phyloP scores from a whole-genome alignment of 2,888 invertebrate genomes.

The Lycophotia porphyrea region DNA sequence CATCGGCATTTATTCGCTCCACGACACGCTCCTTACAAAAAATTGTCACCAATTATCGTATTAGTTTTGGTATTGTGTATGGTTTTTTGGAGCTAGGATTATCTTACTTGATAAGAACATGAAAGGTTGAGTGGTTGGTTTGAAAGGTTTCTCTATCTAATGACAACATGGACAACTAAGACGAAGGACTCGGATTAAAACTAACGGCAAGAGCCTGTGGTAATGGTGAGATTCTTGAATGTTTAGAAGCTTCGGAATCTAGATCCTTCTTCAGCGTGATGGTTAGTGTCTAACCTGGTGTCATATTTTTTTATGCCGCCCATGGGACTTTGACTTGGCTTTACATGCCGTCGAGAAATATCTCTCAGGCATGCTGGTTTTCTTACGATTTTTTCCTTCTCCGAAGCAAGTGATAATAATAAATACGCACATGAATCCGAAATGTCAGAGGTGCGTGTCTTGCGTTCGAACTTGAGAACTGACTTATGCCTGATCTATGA shows the following conservation, averaged over 20 bases:
- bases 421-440: too few relatives aligned
- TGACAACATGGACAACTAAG: background rate
- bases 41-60: conserved; percentile 6
- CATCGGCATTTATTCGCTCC: conserved; percentile 1
- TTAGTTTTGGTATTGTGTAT: background rate
- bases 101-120: background rate
- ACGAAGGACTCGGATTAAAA: background rate
- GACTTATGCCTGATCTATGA: too few relatives aligned
- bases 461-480: too few relatives aligned
- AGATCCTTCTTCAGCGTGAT: too few relatives aligned
- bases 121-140: background rate
- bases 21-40: background rate
- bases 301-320: too few relatives aligned
- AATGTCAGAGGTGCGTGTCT: too few relatives aligned
- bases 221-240: background rate
- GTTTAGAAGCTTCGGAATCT: background rate
- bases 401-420: too few relatives aligned
- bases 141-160: background rate
- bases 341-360: too few relatives aligned
- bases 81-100: background rate
- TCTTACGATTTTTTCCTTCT: too few relatives aligned
- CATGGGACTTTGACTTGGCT: too few relatives aligned
- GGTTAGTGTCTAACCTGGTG: too few relatives aligned
- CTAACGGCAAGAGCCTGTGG: background rate
- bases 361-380: too few relatives aligned